phyloP scores from a whole-genome alignment of 2,888 invertebrate species.

The Eristalis arbustorum region DNA sequence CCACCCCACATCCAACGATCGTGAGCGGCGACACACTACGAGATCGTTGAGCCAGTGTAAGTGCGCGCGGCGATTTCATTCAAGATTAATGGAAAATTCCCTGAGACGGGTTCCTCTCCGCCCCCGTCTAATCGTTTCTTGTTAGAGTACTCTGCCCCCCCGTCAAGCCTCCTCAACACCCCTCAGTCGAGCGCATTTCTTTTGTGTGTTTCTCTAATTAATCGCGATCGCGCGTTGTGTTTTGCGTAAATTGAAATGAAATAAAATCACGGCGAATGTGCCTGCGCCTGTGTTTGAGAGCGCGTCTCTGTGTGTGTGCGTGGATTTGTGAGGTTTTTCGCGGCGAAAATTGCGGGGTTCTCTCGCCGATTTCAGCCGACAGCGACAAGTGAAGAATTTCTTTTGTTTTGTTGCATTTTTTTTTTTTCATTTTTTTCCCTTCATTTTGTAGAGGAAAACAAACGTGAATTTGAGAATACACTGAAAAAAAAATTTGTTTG shows the following conservation, averaged over 20 bases:
- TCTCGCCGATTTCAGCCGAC: background rate
- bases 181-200: background rate
- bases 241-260: slow-evolving; percentile 6
- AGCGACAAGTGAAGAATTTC: background rate
- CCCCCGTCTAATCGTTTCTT: slow-evolving; percentile 27
- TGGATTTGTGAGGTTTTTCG: background rate
- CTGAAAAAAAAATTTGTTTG: background rate
- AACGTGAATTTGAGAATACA: background rate
- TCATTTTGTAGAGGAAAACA: background rate
- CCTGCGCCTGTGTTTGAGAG: background rate
- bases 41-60: slow-evolving; percentile 26
- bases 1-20: background rate
- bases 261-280: background rate
- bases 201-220: background rate
- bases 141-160: background rate
- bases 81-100: slow-evolving; percentile 68
- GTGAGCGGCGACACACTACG: too few species aligned
- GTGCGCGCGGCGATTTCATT: slow-evolving; percentile 68
- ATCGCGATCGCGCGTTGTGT: background rate
- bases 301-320: background rate
- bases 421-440: background rate
- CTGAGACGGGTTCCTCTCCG: slow-evolving; percentile 52
- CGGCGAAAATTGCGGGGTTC: background rate
- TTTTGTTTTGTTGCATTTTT: background rate
- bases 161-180: background rate